Evolutionary conservation across 2,888 invertebrate species (phyloP).

Genomic region (Drosophila affinis): DNA sequence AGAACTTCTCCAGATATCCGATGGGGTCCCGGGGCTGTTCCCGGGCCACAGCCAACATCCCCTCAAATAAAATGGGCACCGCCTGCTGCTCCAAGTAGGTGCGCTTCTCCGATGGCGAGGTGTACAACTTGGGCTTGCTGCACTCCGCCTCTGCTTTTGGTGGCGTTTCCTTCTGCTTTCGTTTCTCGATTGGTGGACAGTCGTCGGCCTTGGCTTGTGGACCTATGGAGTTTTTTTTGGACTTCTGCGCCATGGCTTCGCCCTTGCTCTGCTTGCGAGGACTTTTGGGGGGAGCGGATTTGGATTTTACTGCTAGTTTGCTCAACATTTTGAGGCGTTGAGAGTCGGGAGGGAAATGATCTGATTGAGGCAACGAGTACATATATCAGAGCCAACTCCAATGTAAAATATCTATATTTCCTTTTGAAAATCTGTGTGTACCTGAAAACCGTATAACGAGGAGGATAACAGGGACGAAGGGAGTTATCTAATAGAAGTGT

Average conservation of each 20-base stretch:
- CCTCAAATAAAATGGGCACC: constrained; percentile 66
- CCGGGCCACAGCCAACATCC: constrained; percentile 62
- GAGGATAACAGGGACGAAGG: no score
- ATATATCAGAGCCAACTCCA: no score
- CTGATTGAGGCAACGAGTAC: no score
- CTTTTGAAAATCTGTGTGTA: no score
- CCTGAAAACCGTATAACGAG: no score
- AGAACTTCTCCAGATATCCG: constrained; percentile 54
- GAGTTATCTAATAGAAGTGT: no score
- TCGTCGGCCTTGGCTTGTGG: neutral
- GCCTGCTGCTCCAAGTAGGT: constrained; percentile 50
- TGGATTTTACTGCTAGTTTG: neutral
- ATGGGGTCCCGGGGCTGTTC: constrained; percentile 62
- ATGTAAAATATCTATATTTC: no score
- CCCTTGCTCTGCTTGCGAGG: neutral
- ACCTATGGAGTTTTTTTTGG: constrained; percentile 1
- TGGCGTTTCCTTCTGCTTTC: constrained; percentile 8
- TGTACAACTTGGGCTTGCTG: constrained; percentile 8
- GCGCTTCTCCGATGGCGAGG: constrained; percentile 34
- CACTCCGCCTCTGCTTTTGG: neutral
- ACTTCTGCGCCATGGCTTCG: no score
- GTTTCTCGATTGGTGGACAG: constrained; percentile 30
- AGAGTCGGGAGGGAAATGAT: no score
- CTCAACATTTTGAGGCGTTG: constrained; percentile 37
- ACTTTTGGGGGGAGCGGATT: no score